Conservation (phyloP, 92 coral and sea anemone species). For the Palythoa heliodiscus region DNA sequence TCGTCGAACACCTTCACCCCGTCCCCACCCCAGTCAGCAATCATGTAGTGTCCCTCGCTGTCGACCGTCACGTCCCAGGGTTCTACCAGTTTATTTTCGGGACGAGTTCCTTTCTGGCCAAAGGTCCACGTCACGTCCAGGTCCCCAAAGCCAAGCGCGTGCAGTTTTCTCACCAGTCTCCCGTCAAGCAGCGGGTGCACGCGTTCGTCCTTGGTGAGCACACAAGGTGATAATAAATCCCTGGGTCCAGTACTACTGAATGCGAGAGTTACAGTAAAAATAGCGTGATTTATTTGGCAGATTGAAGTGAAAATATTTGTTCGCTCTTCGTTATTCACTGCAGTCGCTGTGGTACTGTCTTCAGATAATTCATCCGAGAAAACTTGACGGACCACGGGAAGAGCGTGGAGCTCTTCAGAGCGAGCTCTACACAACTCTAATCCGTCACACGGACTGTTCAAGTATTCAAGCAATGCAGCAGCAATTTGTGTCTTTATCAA, state of each 20-base stretch:
- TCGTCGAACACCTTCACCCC: slow-evolving; percentile 53
- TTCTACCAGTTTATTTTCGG: slow-evolving; percentile 34
- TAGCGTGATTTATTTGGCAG: slow-evolving; percentile 42
- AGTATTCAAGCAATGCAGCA: slow-evolving; percentile 45
- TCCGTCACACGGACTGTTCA: slow-evolving; percentile 28
- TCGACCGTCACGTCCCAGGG: slow-evolving; percentile 49
- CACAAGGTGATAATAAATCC: slow-evolving; percentile 15
- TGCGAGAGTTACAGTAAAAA: slow-evolving; percentile 22
- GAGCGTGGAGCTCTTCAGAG: slow-evolving; percentile 44
- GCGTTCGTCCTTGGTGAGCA: slow-evolving; percentile 9
- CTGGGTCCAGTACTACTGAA: not conserved
- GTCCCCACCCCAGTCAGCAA: slow-evolving; percentile 49
- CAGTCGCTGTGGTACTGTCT: not conserved
- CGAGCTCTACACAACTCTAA: slow-evolving; percentile 31
- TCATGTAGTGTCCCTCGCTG: slow-evolving; percentile 45
- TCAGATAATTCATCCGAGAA: slow-evolving; percentile 34
- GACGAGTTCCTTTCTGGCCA: slow-evolving; percentile 37
- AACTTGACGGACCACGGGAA: slow-evolving; percentile 41
- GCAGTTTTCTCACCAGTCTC: slow-evolving; percentile 15
- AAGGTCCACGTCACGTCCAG: slow-evolving; percentile 43
- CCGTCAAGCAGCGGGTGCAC: slow-evolving; percentile 31
- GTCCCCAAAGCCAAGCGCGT: slow-evolving; percentile 16
- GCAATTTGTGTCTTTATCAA: slow-evolving; percentile 50
- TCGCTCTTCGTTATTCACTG: slow-evolving; percentile 17
- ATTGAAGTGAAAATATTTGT: slow-evolving; percentile 30